Conservation (phyloP, 2,888 invertebrate species). For the Thymelicus sylvestris region DNA sequence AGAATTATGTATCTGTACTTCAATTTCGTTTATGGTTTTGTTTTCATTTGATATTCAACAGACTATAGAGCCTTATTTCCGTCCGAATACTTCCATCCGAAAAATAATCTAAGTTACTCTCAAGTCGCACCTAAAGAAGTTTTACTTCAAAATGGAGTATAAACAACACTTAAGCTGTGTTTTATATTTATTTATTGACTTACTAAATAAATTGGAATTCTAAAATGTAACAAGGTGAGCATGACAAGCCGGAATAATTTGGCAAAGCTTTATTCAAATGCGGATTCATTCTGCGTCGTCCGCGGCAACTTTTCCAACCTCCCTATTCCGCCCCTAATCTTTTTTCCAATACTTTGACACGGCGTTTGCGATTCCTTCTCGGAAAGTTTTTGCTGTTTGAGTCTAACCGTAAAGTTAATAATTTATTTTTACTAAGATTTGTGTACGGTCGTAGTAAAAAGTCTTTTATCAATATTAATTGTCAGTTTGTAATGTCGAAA, state of each 20-base stretch:
- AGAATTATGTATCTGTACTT: too few relatives aligned
- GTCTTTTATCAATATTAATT: too few relatives aligned
- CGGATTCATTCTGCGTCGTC: background rate
- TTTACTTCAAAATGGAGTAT: too few relatives aligned
- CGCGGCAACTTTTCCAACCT: background rate
- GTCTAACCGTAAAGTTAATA: slow-evolving; percentile 3
- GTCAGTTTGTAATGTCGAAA: too few relatives aligned
- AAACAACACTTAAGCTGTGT: too few relatives aligned
- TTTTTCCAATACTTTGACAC: slow-evolving; percentile 36
- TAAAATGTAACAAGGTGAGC: background rate
- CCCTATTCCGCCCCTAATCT: slow-evolving; percentile 30
- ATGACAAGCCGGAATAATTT: background rate
- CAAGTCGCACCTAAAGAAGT: too few relatives aligned
- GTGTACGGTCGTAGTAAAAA: background rate
- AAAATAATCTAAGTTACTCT: too few relatives aligned
- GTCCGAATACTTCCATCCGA: too few relatives aligned
- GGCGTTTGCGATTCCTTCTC: slow-evolving; percentile 15
- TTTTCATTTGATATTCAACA: too few relatives aligned
- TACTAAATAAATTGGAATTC: background rate
- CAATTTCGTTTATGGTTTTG: too few relatives aligned
- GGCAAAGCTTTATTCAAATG: background rate
- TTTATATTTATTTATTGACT: background rate
- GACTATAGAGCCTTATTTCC: too few relatives aligned
- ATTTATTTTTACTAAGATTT: background rate
- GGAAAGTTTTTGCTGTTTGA: slow-evolving; percentile 15